Base-by-base conservation (phyloP, 2,797 vertebrate species). In the Paramormyrops hopkinsi region DNA sequence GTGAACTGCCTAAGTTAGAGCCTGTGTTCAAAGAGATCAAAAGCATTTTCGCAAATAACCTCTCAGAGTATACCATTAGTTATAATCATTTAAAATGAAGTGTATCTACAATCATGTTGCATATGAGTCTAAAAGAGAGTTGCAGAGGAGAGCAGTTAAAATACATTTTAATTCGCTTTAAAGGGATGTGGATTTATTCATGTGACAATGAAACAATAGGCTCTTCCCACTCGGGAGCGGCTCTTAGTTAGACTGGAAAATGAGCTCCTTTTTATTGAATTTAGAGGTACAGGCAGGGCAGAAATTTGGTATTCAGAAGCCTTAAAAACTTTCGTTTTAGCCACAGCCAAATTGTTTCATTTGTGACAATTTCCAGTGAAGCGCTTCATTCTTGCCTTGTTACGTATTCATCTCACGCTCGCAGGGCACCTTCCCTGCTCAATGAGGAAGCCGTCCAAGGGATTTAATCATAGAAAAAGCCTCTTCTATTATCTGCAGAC, bases 151-250 rank as follows among this genome's bases (percentile, higher is more conserved):
- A 69, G 88, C 25, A 29, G 86, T 87, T 87, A 87, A 92, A 88
- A 65, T 89, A 90, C 83, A 59, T 82, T 91, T 90, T 89, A 90
- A 92, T 92, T 92, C 89, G 88, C 50, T 50, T 88, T 44, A 54
- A 44, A 54, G 90, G 89, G 65, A 73, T 88, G 88, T 87, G 79
- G 90, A 90, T 89, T 87, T 76, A 90, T 91, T 91, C 83, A 76
- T 83, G 89, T 90, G 90, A 90, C 88, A 91, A 88, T 17, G 90
- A 88, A 91, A 89, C 54, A 88, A 87, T 76, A 12, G 76, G 44
- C 79, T 12, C 50, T 56, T 89, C 41, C 69, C 82, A 50, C 48
- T 44, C 14, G 17, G 48, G 56, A 87, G 17, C 22, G 14, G 5
- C 59, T 7, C 29, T 48, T 59, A 87, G 51, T 65, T 87, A 65